Evolutionary conservation across 2,888 invertebrate species (phyloP).

Genomic region (Deladenus siricidicola): DNA sequence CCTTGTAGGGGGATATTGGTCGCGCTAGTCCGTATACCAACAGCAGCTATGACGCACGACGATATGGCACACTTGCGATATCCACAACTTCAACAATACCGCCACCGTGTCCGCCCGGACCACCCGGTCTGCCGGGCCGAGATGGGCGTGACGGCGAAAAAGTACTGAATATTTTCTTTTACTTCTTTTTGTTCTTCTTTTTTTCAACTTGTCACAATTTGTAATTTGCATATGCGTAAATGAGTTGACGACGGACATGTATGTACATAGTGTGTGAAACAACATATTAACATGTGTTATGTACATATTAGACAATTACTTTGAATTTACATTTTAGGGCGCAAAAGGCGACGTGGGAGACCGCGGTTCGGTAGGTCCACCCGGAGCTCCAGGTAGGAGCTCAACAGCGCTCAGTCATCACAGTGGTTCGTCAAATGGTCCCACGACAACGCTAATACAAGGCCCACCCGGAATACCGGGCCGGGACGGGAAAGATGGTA

Average conservation of each 20-base stretch:
- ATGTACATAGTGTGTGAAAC: too few relatives aligned
- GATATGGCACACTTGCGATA: too few relatives aligned
- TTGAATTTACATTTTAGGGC: conserved; percentile 34
- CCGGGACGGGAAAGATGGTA: conserved; percentile 42
- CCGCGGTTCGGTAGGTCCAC: conserved; percentile 39
- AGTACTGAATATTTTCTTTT: conserved; percentile 2
- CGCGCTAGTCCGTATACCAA: neutral
- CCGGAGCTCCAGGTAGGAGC: conserved; percentile 22
- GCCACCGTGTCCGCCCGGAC: conserved; percentile 37
- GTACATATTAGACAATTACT: too few relatives aligned
- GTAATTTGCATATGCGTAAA: neutral
- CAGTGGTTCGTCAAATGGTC: too few relatives aligned
- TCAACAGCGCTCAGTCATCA: conserved; percentile 5
- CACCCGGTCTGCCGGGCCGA: conserved; percentile 23
- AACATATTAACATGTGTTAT: too few relatives aligned
- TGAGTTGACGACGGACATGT: too few relatives aligned
- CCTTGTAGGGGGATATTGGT: conserved; percentile 16
- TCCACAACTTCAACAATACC: too few relatives aligned
- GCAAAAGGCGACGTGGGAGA: conserved; percentile 49
- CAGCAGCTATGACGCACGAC: too few relatives aligned
- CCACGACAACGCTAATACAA: conserved; percentile 29
- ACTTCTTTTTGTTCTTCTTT: conserved; percentile 1
- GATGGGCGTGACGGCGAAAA: neutral
- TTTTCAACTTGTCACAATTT: conserved; percentile 3
- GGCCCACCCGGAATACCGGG: conserved; percentile 36